Conservation (phyloP, 2,888 invertebrate genomes). For the Microplitis manilae region DNA sequence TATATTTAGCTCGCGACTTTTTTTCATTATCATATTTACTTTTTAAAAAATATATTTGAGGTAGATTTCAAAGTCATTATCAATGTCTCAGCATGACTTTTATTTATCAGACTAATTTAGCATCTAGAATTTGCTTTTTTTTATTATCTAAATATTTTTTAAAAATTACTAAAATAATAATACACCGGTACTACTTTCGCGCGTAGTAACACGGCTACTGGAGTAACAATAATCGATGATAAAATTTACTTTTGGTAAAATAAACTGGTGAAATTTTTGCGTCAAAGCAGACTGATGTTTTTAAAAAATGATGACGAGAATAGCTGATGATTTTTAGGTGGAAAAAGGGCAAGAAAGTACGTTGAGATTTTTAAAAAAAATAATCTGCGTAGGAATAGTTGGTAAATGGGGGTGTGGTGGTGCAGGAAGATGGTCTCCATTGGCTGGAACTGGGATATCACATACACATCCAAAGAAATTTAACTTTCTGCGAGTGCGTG, state of each 20-base stretch:
- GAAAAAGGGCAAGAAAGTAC: not conserved
- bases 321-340: not conserved
- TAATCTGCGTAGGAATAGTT: constrained; percentile 56
- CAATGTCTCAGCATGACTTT: not conserved
- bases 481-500: constrained; percentile 52
- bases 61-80: not conserved
- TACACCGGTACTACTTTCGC: not conserved
- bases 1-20: constrained; percentile 18
- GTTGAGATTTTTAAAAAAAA: constrained; percentile 11
- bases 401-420: constrained; percentile 53
- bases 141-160: not conserved
- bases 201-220: not conserved
- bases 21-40: constrained; percentile 9
- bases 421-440: constrained; percentile 53
- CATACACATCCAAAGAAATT: constrained; percentile 49
- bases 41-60: not conserved
- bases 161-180: not conserved
- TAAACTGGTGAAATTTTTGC: not conserved
- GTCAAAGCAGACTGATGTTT: not conserved
- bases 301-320: not conserved
- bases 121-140: not conserved
- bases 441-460: constrained; percentile 56
- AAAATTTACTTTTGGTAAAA: not conserved
- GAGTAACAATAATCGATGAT: not conserved
- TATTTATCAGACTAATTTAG: not conserved